Base-by-base conservation (phyloP, 2,113 vertebrate genomes). In the Theristicus caerulescens region DNA sequence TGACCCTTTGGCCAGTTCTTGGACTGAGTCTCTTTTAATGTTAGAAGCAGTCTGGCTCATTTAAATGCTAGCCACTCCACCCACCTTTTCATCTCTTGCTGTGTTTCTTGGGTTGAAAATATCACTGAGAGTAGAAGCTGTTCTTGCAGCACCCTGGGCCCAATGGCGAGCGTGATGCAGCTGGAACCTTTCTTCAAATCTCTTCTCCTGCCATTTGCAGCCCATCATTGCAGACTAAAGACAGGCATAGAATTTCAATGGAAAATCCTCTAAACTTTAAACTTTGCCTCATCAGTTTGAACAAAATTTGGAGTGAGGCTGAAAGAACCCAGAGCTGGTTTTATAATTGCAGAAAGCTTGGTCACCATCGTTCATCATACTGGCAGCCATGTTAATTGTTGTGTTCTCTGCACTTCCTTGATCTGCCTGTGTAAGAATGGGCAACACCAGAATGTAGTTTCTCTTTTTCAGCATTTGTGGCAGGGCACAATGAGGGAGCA, bases 81-180 rank as follows among this genome's bases (percentile, higher is more conserved):
- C 44, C 72, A 95, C 65, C 31, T 95, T 84, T 86, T 76, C 49
- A 91, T 81, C 61, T 84, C 55, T 36, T 79, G 57, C 65, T 81
- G 25, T 16, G 22, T 38, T 88, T 86, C 69, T 72, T 47, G 9
- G 0, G 24, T 62, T 62, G 46, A 86, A 93, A 86, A 88, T 66
- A 24, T 64, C 57, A 67, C 10, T 47, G 21, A 71, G 38, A 80
- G 18, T 18, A 94, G 42, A 71, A 90, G 70, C 38, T 78, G 5
- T 31, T 93, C 55, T 32, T 74, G 42, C 32, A 73, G 29, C 25
- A 34, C 29, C 27, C 25, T 3, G 2, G 52, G 27, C 64, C 40
- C 10, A 2, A 59, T 1, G 2, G n/a, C 0, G 6, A 82, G 19
- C 1, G 1, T 7, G 42, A 66, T 22, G 24, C 29, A 71, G 42